Base-by-base conservation (phyloP, 2,797 vertebrate species). In the Dermochelys coriacea region DNA sequence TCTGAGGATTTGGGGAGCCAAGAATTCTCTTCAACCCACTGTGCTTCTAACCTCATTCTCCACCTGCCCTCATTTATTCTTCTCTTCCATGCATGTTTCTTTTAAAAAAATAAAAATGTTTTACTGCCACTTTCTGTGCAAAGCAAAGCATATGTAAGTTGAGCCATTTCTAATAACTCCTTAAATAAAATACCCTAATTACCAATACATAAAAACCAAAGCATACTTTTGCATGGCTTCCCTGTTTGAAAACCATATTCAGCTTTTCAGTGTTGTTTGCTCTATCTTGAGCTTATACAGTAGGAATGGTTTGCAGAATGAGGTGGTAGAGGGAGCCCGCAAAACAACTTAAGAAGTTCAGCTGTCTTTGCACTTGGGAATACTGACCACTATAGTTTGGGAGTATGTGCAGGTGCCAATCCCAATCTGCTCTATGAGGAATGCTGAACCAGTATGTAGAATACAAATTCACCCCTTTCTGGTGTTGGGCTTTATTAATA, bases 131-230 rank as follows among this genome's bases (percentile, higher is more conserved):
- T 25, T 75, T 29, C 29, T 51, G 14, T 80, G 8, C 61, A 80
- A 45, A 59, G 57, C 68, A 50, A 91, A 37, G 18, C 14, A 27
- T 0, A 0, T 47, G 2, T 15, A 41, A n/a, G 45, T 5, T 50
- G 50, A 84, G 45, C 75, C 52, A 5, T 80, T 85, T 61, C 27
- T 34, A 6, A 18, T 61, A 86, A 34, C 71, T 81, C 86, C 87
- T 4, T 37, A 57, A 86, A 64, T 81, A 86, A 16, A 80, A 31
- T 34, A 23, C 12, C 71, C 81, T 47, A 19, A 52, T 85, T 86
- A 52, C 34, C 74, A 4, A 15, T 31, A 29, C 14, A 25, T 37
- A 4, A 37, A 19, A 37, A 68, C 18, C 34, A n/a, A n/a, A 11
- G n/a, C 16, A 37, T 68, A 34, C 34, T 11, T 68, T 68, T 68